Conservation (phyloP, 2,797 vertebrate genomes). For the Gymnothorax reevesii region DNA sequence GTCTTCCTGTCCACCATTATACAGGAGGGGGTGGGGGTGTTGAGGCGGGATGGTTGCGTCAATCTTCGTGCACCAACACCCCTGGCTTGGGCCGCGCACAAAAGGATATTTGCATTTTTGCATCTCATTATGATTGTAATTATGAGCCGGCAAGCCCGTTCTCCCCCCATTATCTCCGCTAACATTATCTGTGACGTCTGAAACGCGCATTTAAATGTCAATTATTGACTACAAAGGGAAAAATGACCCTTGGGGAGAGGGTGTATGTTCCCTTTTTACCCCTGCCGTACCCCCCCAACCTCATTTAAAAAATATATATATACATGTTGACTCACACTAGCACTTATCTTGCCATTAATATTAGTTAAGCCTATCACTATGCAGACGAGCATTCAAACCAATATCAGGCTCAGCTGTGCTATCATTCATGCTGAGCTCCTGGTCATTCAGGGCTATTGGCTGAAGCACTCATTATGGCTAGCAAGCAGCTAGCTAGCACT, state of each 20-base stretch:
- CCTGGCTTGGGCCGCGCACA: constrained; percentile 46
- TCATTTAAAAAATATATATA: not conserved
- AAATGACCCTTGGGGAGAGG: constrained; percentile 89
- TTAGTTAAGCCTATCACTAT: not conserved
- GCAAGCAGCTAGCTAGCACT: not conserved
- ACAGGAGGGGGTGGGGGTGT: constrained; percentile 68
- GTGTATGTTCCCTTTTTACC: constrained; percentile 44
- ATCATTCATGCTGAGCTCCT: not conserved
- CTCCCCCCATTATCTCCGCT: constrained; percentile 85
- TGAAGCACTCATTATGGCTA: not conserved
- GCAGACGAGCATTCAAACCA: not conserved
- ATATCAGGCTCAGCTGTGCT: not conserved
- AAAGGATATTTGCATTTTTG: constrained; percentile 39
- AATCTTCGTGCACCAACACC: constrained; percentile 84
- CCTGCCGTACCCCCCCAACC: constrained; percentile 55
- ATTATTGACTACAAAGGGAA: constrained; percentile 89
- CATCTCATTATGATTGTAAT: constrained; percentile 10
- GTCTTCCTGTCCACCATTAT: constrained; percentile 78
- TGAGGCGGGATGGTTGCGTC: constrained; percentile 73
- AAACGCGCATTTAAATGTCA: constrained; percentile 98
- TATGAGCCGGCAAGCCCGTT: constrained; percentile 53
- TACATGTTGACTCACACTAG: constrained; percentile 47
- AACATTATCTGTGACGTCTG: constrained; percentile 90
- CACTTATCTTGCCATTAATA: not conserved
- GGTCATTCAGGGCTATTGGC: not conserved